Evolutionary conservation across 2,797 vertebrate genomes (phyloP).

Genomic region (Catostomus latipinnis): DNA sequence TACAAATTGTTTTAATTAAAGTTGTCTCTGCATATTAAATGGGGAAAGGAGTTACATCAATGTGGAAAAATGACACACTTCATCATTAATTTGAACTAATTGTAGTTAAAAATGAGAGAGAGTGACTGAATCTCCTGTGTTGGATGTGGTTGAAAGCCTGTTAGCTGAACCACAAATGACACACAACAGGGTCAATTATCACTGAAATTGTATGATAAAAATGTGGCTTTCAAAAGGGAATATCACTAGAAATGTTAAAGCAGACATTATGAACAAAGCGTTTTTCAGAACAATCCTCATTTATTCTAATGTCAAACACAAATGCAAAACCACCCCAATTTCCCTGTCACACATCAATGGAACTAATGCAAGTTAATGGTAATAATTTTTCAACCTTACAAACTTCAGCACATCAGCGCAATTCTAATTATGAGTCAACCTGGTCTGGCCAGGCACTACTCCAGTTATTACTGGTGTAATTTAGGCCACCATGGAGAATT

Average conservation of each 20-base stretch:
- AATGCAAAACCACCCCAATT: slow-evolving; percentile 40
- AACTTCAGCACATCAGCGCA: slow-evolving; percentile 61
- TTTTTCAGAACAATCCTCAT: slow-evolving; percentile 32
- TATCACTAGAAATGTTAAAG: slow-evolving; percentile 50
- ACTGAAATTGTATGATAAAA: slow-evolving; percentile 76
- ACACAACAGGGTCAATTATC: slow-evolving; percentile 79
- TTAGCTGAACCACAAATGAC: slow-evolving; percentile 75
- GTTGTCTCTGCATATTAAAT: not conserved
- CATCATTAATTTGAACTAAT: slow-evolving; percentile 21
- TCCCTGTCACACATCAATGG: slow-evolving; percentile 51
- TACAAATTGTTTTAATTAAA: not conserved
- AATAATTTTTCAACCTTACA: slow-evolving; percentile 42
- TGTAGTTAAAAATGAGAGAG: slow-evolving; percentile 32
- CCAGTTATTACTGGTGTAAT: slow-evolving; percentile 79
- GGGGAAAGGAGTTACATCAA: not conserved
- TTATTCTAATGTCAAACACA: slow-evolving; percentile 18
- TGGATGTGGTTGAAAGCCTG: slow-evolving; percentile 38
- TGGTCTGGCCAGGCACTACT: slow-evolving; percentile 59
- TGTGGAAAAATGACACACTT: not conserved
- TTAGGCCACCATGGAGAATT: slow-evolving; percentile 85
- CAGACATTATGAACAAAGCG: slow-evolving; percentile 43
- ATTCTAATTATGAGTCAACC: slow-evolving; percentile 66
- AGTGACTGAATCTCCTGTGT: slow-evolving; percentile 15
- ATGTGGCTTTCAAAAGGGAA: slow-evolving; percentile 32
- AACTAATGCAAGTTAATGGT: slow-evolving; percentile 64